Percentiles rank a stretch among this genome's conserved stretches.
Evolutionary conservation across 2,888 invertebrate species (phyloP).

Genomic region (Esperia sulphurella): DNA sequence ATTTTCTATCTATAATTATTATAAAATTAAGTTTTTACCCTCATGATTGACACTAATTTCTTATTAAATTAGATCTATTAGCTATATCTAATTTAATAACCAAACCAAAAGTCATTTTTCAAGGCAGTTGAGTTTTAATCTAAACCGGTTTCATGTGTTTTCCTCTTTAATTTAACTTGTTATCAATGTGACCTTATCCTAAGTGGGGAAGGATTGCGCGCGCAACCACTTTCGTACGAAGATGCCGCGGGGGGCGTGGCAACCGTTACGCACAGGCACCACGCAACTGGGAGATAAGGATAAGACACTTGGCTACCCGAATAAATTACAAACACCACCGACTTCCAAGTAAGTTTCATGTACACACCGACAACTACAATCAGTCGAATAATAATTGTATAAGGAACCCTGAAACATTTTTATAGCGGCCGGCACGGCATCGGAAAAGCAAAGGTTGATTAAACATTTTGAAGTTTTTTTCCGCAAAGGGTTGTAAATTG

Average conservation of each 20-base stretch:
- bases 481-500: too few relatives aligned
- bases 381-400: conserved; percentile 12
- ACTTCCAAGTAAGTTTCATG: neutral
- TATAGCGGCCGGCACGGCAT: too few relatives aligned
- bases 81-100: too few relatives aligned
- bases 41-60: too few relatives aligned
- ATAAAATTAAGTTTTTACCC: too few relatives aligned
- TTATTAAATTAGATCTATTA: too few relatives aligned
- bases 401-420: neutral
- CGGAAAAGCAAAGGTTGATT: too few relatives aligned
- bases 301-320: conserved; percentile 29
- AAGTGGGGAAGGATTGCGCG: conserved; percentile 61
- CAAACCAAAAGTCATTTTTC: too few relatives aligned
- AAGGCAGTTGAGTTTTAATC: too few relatives aligned
- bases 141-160: too few relatives aligned
- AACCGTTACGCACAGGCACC: conserved; percentile 63
- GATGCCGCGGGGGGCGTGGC: conserved; percentile 66
- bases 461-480: too few relatives aligned
- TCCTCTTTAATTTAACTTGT: neutral
- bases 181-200: conserved; percentile 50
- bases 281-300: conserved; percentile 60
- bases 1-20: too few relatives aligned
- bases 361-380: conserved; percentile 17
- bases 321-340: conserved; percentile 21
- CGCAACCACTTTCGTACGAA: conserved; percentile 56